phyloP scores from a whole-genome alignment of 2,888 invertebrate species.

The Meiosimyza platycephala region DNA sequence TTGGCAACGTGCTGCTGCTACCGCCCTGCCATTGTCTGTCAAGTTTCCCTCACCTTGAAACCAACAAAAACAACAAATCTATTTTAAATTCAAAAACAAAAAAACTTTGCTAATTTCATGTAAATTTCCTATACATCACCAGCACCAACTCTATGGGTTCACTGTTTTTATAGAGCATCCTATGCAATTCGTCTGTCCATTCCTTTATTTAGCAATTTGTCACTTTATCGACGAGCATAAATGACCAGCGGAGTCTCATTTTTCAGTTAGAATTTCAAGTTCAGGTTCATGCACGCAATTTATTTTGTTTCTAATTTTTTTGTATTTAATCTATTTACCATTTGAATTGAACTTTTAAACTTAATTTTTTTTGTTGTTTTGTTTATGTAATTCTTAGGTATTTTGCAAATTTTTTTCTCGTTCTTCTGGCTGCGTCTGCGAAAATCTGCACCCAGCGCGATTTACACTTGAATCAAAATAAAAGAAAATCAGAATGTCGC shows the following conservation, averaged over 20 bases:
- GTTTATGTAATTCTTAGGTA: slow-evolving; percentile 25
- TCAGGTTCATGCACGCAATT: slow-evolving; percentile 29
- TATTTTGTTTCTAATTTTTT: neutral
- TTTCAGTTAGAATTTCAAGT: slow-evolving; percentile 17
- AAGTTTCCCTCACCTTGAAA: too few species aligned
- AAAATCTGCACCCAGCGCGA: slow-evolving; percentile 8
- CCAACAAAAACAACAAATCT: too few species aligned
- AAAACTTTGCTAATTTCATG: too few species aligned
- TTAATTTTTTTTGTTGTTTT: slow-evolving; percentile 19
- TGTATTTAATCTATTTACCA: slow-evolving; percentile 9
- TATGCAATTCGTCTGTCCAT: neutral
- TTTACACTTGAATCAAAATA: slow-evolving; percentile 23
- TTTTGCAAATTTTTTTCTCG: neutral
- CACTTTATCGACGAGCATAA: too few species aligned
- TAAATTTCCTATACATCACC: too few species aligned
- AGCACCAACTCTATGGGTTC: neutral
- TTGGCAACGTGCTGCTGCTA: too few species aligned
- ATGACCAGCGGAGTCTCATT: too few species aligned
- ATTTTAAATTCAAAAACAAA: too few species aligned
- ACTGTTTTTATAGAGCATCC: neutral
- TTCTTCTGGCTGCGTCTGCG: slow-evolving; percentile 14
- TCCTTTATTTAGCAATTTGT: neutral
- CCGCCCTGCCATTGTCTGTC: too few species aligned
- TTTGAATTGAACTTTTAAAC: slow-evolving; percentile 9
- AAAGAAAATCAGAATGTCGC: slow-evolving; percentile 9